Base-by-base conservation (phyloP, 2,888 invertebrate species). In the Ophion ventricosus region DNA sequence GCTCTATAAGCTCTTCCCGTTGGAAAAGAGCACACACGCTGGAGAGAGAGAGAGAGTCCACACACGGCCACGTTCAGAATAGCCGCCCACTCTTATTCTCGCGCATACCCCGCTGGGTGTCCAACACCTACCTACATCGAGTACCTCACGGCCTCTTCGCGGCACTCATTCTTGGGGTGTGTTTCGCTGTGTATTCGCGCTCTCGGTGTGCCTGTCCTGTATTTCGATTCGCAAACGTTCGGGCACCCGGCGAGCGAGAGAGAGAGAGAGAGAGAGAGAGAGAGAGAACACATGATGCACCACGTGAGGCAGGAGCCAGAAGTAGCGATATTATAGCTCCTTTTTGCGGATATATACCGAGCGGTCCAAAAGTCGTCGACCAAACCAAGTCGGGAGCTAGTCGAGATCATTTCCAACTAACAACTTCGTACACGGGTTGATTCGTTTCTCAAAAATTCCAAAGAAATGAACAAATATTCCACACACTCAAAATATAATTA, bases 61-160 rank as follows among this genome's bases (percentile, higher is more conserved):
- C 43, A 7, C 59, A 72, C 72, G 61, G 66, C 72, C 88, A 90
- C 56, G 77, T 69, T 54, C 67, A 77, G 54, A 49, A 78, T 70
- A 87, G 90, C 90, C 92, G 91, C 92, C 92, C 92, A 92, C 92
- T 91, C 90, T 89, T 84, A 35, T 80, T 74, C 73, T 80, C 85
- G 84, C 80, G 64, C 90, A 88, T 90, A 90, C 90, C 92, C 92
- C 90, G 92, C 92, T 92, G 92, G 91, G 92, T 92, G 92, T 92
- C 92, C 92, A 89, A 92, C 92, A 92, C 92, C 92, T 92, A 92
- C 92, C 92, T 90, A 91, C 84, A 85, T 82, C 82, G 82, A 76
- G 82, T 82, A 80, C 70, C 82, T 75, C 82, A 59, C 78, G 25
- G 66, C 56, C 56, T 74, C 80, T 67, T 43, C 75, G 82, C n/a